Evolutionary conservation across 2,797 vertebrate genomes (phyloP), one percentile per base, ranked within the genome.

Genomic region (Aulostomus chinensis): DNA sequence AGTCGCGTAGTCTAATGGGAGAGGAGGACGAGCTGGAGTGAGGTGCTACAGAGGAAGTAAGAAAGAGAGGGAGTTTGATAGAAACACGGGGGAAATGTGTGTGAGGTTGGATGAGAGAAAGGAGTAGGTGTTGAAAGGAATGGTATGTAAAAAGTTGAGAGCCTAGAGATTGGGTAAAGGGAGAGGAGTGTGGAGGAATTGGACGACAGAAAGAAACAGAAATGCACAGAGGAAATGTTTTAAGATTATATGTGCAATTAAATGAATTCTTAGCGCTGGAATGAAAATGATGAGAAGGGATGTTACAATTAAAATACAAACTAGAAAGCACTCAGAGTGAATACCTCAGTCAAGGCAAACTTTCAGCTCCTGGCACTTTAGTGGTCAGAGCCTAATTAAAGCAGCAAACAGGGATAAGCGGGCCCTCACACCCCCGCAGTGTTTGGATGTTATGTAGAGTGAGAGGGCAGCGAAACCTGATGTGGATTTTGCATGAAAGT

Each of bases 41-140:
- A 52, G 73, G 49, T 58, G 70, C 53, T 47, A 12, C 49, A 47
- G 53, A 70, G 55, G 41, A 55, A 53, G 59, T 15, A 18, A 33
- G 30, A n/a, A 33, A 46, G 36, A 45, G 16, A 61, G 36, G 32
- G 38, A 43, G 58, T 76, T 58, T 69, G 48, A 69, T 65, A 39
- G 62, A 42, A 69, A 65, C 36, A 53, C 32, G 46, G 52, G 58
- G 68, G 58, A 60, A 62, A 47, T 30, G 55, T 47, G 41, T 22
- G 57, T 34, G 47, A 68, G 53, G 42, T 58, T n/a, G 51, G 67
- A 78, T 74, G 42, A 77, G 45, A 76, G 31, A 39, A 39, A 49
- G 18, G 58, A 49, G 68, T 59, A 51, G 66, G 68, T 9, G 49
- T 53, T 61, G 54, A 67, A 48, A 21, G 50, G 31, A 66, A 40